A percentile compares a stretch with the other conserved stretches of the same genome.
Evolutionary conservation across 2,888 invertebrate species (phyloP).

Genomic region (Bellardia bayeri): DNA sequence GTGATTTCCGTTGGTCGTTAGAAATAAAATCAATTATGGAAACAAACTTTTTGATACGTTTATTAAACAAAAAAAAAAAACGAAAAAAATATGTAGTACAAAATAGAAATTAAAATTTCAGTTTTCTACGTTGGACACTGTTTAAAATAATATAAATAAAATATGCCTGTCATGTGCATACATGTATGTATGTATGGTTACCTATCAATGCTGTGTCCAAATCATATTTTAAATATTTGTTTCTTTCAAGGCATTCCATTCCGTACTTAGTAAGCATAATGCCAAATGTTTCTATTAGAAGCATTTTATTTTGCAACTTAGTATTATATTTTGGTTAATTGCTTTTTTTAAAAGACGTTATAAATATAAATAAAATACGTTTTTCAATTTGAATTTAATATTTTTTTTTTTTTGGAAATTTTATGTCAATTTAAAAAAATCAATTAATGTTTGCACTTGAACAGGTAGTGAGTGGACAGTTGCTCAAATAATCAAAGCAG

Average conservation of each 20-base stretch:
- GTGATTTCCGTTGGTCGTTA: slow-evolving; percentile 68
- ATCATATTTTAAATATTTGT: neutral
- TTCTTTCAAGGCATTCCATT: slow-evolving; percentile 20
- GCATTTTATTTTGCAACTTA: neutral
- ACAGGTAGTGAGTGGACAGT: no score
- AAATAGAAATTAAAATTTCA: neutral
- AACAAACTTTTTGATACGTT: slow-evolving; percentile 37
- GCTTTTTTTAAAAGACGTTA: neutral
- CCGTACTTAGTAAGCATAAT: neutral
- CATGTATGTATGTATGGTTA: neutral
- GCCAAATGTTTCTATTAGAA: neutral
- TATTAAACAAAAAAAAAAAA: neutral
- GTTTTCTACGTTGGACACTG: slow-evolving; percentile 15
- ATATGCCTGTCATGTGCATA: slow-evolving; percentile 13
- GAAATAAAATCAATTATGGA: slow-evolving; percentile 62
- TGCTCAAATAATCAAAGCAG: no score
- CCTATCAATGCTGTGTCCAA: slow-evolving; percentile 23
- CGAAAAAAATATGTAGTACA: no score
- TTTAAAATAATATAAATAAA: slow-evolving; percentile 35
- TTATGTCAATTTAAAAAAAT: no score
- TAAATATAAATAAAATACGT: neutral
- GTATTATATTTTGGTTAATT: slow-evolving; percentile 5
- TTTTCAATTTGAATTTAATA: neutral
- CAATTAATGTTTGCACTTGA: no score
- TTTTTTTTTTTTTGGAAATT: neutral